These are phyloP conservation scores for Popillia japonica DNA, from an alignment of 1,140 invertebrate species.

Conservation along the genomic window DNA sequence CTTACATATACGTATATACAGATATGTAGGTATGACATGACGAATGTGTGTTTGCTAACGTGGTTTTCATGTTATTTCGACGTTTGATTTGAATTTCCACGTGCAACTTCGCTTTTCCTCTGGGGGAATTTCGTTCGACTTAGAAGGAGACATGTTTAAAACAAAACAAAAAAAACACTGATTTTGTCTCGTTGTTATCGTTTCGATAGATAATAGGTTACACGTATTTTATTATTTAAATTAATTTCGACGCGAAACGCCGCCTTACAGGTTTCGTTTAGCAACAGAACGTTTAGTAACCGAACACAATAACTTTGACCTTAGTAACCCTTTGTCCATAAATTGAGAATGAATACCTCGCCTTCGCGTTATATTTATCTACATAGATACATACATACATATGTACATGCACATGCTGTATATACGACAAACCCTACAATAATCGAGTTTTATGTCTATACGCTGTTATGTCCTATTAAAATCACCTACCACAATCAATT, in stretches of 20 bases:
- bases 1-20: too few relatives aligned
- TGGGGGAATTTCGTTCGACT: constrained; percentile 7
- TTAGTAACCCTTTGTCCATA: constrained; percentile 48
- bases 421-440: constrained; percentile 51
- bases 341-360: constrained; percentile 48
- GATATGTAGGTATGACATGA: not conserved
- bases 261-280: not conserved
- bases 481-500: constrained; percentile 60
- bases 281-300: not conserved
- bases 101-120: constrained; percentile 39
- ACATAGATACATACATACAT: too few relatives aligned
- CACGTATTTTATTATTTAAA: not conserved
- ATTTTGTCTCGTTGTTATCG: too few relatives aligned
- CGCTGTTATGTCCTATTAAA: constrained; percentile 52
- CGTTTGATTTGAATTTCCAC: constrained; percentile 55
- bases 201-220: too few relatives aligned
- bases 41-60: constrained; percentile 1
- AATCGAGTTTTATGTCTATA: constrained; percentile 53
- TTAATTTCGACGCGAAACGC: not conserved
- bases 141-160: too few relatives aligned
- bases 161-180: too few relatives aligned
- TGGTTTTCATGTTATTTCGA: constrained; percentile 48
- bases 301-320: constrained; percentile 40
- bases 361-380: too few relatives aligned
- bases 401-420: not conserved